Base-by-base conservation (phyloP, 1,140 invertebrate genomes). In the Calycopis cecrops region DNA sequence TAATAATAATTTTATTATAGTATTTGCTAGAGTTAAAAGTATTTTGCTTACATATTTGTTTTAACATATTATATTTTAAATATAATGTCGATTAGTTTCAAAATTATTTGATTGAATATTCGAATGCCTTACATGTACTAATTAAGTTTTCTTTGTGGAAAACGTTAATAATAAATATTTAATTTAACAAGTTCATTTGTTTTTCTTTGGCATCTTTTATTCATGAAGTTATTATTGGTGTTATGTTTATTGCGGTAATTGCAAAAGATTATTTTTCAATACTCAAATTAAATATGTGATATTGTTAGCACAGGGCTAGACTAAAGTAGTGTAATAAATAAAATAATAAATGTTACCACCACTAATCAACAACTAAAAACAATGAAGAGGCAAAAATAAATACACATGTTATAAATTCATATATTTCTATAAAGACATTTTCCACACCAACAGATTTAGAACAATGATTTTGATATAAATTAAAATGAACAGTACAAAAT, bases 11-110 rank as follows among this genome's bases (percentile, higher is more conserved):
- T 17, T 21, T 55, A 63, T 35, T 38, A 53, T 47, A 52, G 49
- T 60, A 59, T 59, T 59, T 52, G 47, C 40, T 52, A 54, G 52
- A 54, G 34, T 44, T 54, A 47, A 21, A 40, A 38, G 44, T 34
- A 44, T 28, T 28, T 44, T 44, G 40, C 40, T 16, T 10, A 44
- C 40, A 16, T 44, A 44, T 54, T 54, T 54, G 44, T 42, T 53
- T 53, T 53, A 53, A 53, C 40, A 53, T 38, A 42, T 17, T 51
- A n/a, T 17, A 51, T 21, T 52, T 52, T 52, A 35, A 52, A 34
- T 11, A 44, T 21, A 54, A 17, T 42, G 44, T 35, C 44, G 38
- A 44, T 42, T 44, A 40, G 44, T 44, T 54, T 44, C 12, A 44
- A 14, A 16, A 9, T 44, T 44, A 44, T 44, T 44, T 44, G 40